These are phyloP conservation scores for Branchellion lobata DNA, from an alignment of 2,888 invertebrate genomes.

Conservation along the genomic window DNA sequence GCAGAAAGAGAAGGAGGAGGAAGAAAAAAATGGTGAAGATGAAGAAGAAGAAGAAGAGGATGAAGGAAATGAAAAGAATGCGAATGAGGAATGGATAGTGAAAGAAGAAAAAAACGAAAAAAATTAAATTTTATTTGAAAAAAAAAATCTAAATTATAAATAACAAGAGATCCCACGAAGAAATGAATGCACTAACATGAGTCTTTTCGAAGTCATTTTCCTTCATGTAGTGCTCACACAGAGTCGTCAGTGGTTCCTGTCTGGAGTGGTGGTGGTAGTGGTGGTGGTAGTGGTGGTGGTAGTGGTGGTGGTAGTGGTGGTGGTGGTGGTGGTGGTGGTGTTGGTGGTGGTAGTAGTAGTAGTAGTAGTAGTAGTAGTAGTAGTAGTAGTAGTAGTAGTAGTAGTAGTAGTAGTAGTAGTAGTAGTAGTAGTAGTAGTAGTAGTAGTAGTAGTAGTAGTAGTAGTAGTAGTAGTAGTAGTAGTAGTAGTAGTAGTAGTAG, in stretches of 20 bases:
- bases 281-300: not conserved
- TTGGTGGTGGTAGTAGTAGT: not conserved
- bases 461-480: conserved; percentile 6
- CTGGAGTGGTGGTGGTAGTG: not conserved
- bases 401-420: not conserved
- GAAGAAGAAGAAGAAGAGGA: not conserved
- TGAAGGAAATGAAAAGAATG: too few relatives aligned
- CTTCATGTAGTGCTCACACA: not conserved
- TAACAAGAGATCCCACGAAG: too few relatives aligned
- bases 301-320: not conserved
- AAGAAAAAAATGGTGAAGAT: not conserved
- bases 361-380: not conserved
- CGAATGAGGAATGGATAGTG: too few relatives aligned
- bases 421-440: not conserved
- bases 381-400: not conserved
- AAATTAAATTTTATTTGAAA: too few relatives aligned
- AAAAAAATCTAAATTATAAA: too few relatives aligned
- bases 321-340: too few relatives aligned
- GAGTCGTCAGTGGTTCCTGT: not conserved
- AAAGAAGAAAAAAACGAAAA: too few relatives aligned
- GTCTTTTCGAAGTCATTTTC: not conserved
- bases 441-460: not conserved
- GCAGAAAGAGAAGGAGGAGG: not conserved
- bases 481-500: conserved; percentile 6
- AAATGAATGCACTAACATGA: not conserved